A percentile compares a stretch with the other conserved stretches of the same genome.
phyloP scores from a whole-genome alignment of 2,113 vertebrate species.

The Cyprinodon tularosa region DNA sequence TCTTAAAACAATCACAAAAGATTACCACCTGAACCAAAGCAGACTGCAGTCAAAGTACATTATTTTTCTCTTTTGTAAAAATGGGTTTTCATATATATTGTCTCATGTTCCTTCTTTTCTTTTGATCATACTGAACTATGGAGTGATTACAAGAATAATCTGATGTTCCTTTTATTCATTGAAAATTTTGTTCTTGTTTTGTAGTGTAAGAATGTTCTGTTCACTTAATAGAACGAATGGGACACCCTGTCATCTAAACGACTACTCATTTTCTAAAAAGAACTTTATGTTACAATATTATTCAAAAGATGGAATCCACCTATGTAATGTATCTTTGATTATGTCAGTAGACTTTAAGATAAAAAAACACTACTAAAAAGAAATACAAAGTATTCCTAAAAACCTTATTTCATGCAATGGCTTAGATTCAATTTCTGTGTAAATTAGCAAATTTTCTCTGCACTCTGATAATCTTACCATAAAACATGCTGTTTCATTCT shows the following conservation, averaged over 20 bases:
- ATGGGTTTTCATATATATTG: neutral
- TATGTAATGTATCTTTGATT: neutral
- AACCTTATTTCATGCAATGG: neutral
- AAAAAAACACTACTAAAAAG: neutral
- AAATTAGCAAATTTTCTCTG: neutral
- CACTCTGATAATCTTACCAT: neutral
- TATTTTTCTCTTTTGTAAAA: neutral
- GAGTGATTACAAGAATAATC: neutral
- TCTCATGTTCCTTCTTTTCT: neutral
- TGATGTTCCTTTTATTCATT: neutral
- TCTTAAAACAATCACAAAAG: too few species aligned
- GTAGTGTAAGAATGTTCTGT: neutral
- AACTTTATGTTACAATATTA: neutral
- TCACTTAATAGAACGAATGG: neutral
- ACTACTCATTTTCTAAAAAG: neutral
- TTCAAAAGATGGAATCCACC: neutral
- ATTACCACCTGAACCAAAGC: neutral
- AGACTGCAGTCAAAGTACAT: neutral
- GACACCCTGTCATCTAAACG: neutral
- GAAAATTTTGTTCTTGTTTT: neutral
- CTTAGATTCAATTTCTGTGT: neutral
- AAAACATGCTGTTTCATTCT: neutral
- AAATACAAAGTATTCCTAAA: too few species aligned
- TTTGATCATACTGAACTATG: neutral
- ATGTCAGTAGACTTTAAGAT: neutral